Evolutionary conservation across 2,888 invertebrate species (phyloP).

Genomic region (Mesopsocus fuscifrons): DNA sequence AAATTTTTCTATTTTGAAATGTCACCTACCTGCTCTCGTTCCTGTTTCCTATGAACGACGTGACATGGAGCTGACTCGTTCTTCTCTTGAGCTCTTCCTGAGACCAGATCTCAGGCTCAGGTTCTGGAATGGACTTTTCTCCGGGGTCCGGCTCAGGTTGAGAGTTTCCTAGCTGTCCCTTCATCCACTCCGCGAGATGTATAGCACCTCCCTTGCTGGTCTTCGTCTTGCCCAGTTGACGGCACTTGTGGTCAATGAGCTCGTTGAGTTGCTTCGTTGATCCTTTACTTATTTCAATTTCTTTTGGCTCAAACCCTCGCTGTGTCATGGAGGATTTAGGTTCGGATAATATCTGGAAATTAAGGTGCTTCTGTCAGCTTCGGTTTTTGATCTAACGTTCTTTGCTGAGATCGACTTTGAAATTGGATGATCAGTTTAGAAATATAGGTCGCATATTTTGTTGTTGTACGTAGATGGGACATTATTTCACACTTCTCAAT

Average conservation of each 20-base stretch:
- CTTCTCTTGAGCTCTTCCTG: conserved; percentile 49
- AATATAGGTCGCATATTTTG: too few relatives aligned
- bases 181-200: conserved; percentile 66
- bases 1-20: too few relatives aligned
- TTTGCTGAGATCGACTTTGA: too few relatives aligned
- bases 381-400: too few relatives aligned
- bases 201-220: conserved; percentile 49
- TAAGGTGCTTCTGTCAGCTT: too few relatives aligned
- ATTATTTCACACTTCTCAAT: too few relatives aligned
- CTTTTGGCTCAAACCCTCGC: conserved; percentile 3
- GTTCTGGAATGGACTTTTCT: conserved; percentile 23
- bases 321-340: conserved; percentile 4
- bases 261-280: conserved; percentile 26
- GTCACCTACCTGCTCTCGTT: conserved; percentile 8
- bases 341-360: conserved; percentile 2
- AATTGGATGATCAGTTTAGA: too few relatives aligned
- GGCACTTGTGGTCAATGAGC: conserved; percentile 41
- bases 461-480: too few relatives aligned
- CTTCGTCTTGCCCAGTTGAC: conserved; percentile 39
- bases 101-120: conserved; percentile 47
- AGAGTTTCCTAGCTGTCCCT: conserved; percentile 41
- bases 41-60: background rate
- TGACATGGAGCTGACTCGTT: conserved; percentile 41
- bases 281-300: background rate
- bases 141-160: background rate